These are phyloP conservation scores for Orthosia gracilis DNA, from an alignment of 2,888 invertebrate genomes.

Conservation along the genomic window DNA sequence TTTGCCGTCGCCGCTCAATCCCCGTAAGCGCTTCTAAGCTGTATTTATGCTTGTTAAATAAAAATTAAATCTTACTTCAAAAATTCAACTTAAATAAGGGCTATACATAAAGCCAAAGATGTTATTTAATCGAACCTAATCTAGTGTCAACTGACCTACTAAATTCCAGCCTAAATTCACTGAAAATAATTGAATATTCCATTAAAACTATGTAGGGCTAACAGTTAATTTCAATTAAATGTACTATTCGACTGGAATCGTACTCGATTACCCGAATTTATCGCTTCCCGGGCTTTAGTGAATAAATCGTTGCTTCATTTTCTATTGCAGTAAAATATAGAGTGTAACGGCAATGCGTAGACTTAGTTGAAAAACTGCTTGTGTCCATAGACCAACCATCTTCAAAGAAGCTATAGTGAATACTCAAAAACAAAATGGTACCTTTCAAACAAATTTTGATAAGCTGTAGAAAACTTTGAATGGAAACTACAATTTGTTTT, in stretches of 20 bases:
- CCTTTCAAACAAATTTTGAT: too few species aligned
- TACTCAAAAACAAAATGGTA: too few species aligned
- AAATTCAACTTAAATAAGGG: background rate
- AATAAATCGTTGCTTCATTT: background rate
- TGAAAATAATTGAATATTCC: slow-evolving; percentile 1
- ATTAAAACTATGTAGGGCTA: background rate
- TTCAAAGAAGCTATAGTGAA: too few species aligned
- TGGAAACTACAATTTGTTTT: too few species aligned
- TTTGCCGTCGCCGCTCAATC: too few species aligned
- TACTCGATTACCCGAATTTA: slow-evolving; percentile 15
- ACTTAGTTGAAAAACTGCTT: too few species aligned
- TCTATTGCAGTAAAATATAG: background rate
- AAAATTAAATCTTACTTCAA: background rate
- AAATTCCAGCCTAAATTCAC: background rate
- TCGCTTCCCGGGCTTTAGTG: background rate
- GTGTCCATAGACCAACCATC: too few species aligned
- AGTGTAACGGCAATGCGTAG: too few species aligned
- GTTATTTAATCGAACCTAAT: background rate
- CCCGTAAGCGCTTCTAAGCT: too few species aligned
- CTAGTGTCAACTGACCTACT: background rate
- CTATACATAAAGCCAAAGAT: background rate
- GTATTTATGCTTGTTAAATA: background rate
- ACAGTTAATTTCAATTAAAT: slow-evolving; percentile 3
- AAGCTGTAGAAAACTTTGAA: too few species aligned
- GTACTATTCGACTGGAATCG: slow-evolving; percentile 3